Percentiles rank a stretch among this genome's conserved stretches.
Evolutionary conservation across 1,140 invertebrate species (phyloP).

Genomic region (Dryas iulia): DNA sequence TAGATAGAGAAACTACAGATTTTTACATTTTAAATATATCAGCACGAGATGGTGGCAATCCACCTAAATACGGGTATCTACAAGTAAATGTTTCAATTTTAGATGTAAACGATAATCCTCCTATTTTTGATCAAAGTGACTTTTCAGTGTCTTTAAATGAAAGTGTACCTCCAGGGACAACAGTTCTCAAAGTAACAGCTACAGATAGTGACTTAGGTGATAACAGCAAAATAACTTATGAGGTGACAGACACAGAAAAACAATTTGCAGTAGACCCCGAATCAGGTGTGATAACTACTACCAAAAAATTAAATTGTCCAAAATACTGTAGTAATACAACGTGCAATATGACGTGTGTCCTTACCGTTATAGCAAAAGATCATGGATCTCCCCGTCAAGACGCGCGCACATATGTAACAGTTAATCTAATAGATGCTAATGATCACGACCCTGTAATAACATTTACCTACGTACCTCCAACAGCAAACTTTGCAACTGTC

Average conservation of each 20-base stretch:
- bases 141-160: conserved; percentile 96
- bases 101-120: conserved; percentile 97
- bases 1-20: conserved; percentile 92
- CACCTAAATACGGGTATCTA: conserved; percentile 90
- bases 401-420: conserved; percentile 96
- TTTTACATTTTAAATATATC: conserved; percentile 94
- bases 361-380: conserved; percentile 96
- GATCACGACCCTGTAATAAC: conserved; percentile 96
- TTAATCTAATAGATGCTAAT: conserved; percentile 95
- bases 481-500: conserved; percentile 91
- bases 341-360: conserved; percentile 94
- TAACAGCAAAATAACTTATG: conserved; percentile 95
- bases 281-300: conserved; percentile 91
- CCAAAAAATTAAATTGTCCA: conserved; percentile 89
- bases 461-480: conserved; percentile 93
- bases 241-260: conserved; percentile 90
- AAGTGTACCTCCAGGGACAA: conserved; percentile 92
- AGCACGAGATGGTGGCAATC: conserved; percentile 91
- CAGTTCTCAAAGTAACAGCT: conserved; percentile 93
- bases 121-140: conserved; percentile 95
- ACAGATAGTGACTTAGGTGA: conserved; percentile 95
- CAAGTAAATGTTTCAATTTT: conserved; percentile 94
- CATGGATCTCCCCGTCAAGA: conserved; percentile 94
- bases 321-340: conserved; percentile 81
- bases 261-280: conserved; percentile 95